These are phyloP conservation scores for Palythoa heliodiscus DNA, from an alignment of 92 coral and sea anemone species.

Conservation along the genomic window DNA sequence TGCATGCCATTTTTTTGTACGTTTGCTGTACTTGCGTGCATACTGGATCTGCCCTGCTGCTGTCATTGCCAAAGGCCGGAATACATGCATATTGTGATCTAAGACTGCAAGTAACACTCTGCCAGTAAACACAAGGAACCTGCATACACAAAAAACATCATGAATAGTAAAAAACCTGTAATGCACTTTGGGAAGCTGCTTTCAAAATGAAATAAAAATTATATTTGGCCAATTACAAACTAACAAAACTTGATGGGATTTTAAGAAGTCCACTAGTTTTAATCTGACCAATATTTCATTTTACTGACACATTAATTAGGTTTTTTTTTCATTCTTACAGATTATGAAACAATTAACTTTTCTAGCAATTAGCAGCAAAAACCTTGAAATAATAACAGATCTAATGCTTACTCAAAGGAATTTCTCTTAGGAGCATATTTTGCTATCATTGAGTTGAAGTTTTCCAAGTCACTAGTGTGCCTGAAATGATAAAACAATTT, in stretches of 20 bases:
- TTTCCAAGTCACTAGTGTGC: constrained; percentile 27
- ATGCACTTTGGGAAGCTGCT: constrained; percentile 3
- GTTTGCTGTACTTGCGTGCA: constrained; percentile 48
- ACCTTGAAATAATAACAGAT: background rate
- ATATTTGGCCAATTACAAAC: background rate
- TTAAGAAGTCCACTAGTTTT: constrained; percentile 5
- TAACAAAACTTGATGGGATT: background rate
- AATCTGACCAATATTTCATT: constrained; percentile 13
- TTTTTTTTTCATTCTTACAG: background rate
- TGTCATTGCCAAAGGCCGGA: constrained; percentile 14
- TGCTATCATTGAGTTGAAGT: constrained; percentile 34
- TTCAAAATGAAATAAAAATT: background rate
- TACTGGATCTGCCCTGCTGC: constrained; percentile 35
- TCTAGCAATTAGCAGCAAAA: constrained; percentile 18
- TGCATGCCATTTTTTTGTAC: constrained; percentile 52
- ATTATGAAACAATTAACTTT: constrained; percentile 1
- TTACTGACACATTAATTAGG: constrained; percentile 9
- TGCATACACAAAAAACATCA: constrained; percentile 7
- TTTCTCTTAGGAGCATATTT: constrained; percentile 31
- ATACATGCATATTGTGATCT: constrained; percentile 36
- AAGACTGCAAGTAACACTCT: constrained; percentile 13
- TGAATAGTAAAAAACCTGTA: background rate
- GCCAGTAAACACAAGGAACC: constrained; percentile 27
- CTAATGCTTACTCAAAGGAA: constrained; percentile 19
- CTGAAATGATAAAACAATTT: constrained; percentile 24